Evolutionary conservation across 2,888 invertebrate genomes (phyloP).

Genomic region (Ceratothoa steindachneri): DNA sequence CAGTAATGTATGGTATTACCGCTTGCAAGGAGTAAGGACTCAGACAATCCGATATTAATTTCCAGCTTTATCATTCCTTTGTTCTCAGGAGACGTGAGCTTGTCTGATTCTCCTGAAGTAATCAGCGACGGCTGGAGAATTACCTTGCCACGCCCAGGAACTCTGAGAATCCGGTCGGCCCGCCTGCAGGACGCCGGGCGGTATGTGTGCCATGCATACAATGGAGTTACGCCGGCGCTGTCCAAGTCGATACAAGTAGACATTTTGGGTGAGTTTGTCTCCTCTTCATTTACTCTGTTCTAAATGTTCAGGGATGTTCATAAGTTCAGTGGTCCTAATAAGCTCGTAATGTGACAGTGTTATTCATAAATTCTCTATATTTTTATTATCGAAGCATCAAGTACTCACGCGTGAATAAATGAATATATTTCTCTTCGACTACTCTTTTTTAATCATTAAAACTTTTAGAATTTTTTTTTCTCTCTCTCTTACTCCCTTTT

Average conservation of each 20-base stretch:
- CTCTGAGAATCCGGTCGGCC: constrained; percentile 30
- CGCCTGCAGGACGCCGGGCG: constrained; percentile 36
- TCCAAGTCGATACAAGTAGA: constrained; percentile 33
- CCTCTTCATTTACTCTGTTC: accelerated
- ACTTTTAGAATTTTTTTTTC: too few species aligned
- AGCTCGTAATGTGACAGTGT: too few species aligned
- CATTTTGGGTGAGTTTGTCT: constrained; percentile 39
- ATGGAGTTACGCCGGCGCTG: constrained; percentile 31
- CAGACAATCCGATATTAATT: too few species aligned
- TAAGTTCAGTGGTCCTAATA: not conserved
- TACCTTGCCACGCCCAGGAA: constrained; percentile 24
- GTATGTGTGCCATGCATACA: constrained; percentile 37
- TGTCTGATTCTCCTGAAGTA: constrained; percentile 26
- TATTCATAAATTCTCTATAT: too few species aligned
- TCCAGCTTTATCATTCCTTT: too few species aligned
- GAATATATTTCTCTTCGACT: too few species aligned
- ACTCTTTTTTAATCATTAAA: too few species aligned
- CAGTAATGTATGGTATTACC: too few species aligned
- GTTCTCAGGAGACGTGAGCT: constrained; percentile 28
- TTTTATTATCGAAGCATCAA: not conserved
- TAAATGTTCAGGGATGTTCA: not conserved
- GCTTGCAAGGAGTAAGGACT: too few species aligned
- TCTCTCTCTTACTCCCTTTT: too few species aligned
- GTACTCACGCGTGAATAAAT: not conserved
- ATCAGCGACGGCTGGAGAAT: constrained; percentile 36